Conservation (phyloP, 2,888 invertebrate species). For the Nemurella pictetii region DNA sequence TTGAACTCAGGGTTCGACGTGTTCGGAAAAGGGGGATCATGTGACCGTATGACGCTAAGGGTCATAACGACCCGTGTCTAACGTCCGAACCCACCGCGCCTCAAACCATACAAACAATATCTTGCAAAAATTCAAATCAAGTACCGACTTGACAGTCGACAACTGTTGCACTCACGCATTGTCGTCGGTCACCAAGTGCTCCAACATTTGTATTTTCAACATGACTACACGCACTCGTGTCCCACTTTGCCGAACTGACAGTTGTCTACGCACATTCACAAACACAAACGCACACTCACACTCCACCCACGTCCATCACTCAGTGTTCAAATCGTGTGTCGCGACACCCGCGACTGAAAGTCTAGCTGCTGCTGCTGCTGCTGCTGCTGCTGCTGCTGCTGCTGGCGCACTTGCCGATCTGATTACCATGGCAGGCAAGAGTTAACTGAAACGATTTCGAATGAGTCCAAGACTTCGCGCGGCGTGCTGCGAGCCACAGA, state of each 20-base stretch:
- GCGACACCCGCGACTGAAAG: background rate
- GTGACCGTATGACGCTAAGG: background rate
- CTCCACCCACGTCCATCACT: background rate
- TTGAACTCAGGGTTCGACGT: background rate
- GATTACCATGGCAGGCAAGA: constrained; percentile 1
- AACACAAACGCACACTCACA: background rate
- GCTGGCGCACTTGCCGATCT: background rate
- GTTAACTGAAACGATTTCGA: background rate
- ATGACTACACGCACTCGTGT: background rate
- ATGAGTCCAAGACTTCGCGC: no score
- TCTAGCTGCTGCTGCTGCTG: no score
- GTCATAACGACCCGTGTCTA: background rate
- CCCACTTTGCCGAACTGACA: background rate
- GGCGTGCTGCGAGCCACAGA: background rate
- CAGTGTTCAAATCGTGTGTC: background rate
- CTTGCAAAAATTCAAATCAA: background rate
- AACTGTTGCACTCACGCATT: constrained; percentile 13
- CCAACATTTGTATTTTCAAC: constrained; percentile 29
- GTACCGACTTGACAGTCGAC: background rate
- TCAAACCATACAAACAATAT: background rate
- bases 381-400: no score
- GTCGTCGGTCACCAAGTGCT: constrained; percentile 26
- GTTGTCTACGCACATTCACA: constrained; percentile 11
- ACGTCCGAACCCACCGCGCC: no score
- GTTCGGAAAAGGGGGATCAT: background rate